phyloP scores from a whole-genome alignment of 2,888 invertebrate species.

The Esperia sulphurella region DNA sequence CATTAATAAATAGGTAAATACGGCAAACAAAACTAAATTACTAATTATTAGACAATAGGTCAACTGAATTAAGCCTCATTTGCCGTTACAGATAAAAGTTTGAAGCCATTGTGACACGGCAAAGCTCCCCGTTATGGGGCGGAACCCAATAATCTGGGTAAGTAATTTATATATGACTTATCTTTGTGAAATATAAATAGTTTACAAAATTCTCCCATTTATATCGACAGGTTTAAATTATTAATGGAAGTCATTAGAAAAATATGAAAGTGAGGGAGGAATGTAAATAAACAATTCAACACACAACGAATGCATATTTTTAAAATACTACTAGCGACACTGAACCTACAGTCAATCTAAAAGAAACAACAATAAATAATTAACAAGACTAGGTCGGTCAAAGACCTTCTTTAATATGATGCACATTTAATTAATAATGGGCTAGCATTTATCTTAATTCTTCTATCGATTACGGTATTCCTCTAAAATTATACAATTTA shows the following conservation, averaged over 20 bases:
- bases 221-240: too few relatives aligned
- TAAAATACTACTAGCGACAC: too few relatives aligned
- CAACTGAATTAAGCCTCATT: constrained; percentile 1
- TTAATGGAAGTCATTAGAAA: too few relatives aligned
- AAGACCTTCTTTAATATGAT: constrained; percentile 6
- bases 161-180: constrained; percentile 27
- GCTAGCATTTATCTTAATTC: neutral
- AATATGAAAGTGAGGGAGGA: too few relatives aligned
- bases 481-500: too few relatives aligned
- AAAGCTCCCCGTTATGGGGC: constrained; percentile 67
- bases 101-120: constrained; percentile 16
- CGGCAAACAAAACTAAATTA: constrained; percentile 6
- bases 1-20: constrained; percentile 11
- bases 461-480: neutral
- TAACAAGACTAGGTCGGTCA: neutral
- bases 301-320: too few relatives aligned
- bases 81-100: constrained; percentile 32
- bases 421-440: constrained; percentile 1
- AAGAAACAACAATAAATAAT: neutral
- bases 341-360: too few relatives aligned
- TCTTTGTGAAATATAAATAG: too few relatives aligned
- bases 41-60: neutral
- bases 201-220: too few relatives aligned
- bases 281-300: too few relatives aligned
- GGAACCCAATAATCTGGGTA: constrained; percentile 48